phyloP scores from a whole-genome alignment of 2,888 invertebrate genomes.

The Yponomeuta evonymella region DNA sequence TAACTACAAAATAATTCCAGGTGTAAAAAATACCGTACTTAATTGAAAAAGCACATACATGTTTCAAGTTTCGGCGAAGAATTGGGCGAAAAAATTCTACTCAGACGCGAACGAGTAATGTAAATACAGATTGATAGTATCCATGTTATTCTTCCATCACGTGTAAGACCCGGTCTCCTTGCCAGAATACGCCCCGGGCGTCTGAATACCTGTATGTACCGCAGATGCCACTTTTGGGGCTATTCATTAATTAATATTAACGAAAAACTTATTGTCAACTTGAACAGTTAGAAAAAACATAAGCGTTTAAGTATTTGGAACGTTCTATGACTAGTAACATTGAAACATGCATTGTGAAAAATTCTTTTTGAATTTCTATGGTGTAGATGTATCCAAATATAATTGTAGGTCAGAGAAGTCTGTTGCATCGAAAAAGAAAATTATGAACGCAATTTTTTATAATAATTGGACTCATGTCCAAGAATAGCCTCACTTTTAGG shows the following conservation, averaged over 20 bases:
- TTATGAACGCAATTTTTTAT: background rate
- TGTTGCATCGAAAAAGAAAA: background rate
- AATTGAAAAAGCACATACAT: no score
- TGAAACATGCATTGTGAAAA: background rate
- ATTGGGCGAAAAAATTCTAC: background rate
- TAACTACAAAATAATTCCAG: no score
- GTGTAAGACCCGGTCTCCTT: slow-evolving; percentile 49
- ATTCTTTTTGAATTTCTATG: background rate
- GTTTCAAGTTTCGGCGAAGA: background rate
- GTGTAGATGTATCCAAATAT: no score
- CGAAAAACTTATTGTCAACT: background rate
- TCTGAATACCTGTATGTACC: slow-evolving; percentile 42
- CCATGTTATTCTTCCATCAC: slow-evolving; percentile 44
- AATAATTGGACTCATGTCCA: slow-evolving; percentile 21
- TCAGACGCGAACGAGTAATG: background rate
- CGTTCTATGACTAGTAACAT: no score
- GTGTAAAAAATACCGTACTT: no score
- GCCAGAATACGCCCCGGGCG: slow-evolving; percentile 46
- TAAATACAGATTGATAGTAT: slow-evolving; percentile 27
- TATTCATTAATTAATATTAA: slow-evolving; percentile 12
- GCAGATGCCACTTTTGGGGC: slow-evolving; percentile 34
- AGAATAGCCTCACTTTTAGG: slow-evolving; percentile 29
- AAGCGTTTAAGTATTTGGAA: background rate
- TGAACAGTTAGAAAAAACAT: background rate
- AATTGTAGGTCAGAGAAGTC: background rate